These are phyloP conservation scores for Cerastis rubricosa DNA, from an alignment of 2,888 invertebrate genomes.

Conservation along the genomic window DNA sequence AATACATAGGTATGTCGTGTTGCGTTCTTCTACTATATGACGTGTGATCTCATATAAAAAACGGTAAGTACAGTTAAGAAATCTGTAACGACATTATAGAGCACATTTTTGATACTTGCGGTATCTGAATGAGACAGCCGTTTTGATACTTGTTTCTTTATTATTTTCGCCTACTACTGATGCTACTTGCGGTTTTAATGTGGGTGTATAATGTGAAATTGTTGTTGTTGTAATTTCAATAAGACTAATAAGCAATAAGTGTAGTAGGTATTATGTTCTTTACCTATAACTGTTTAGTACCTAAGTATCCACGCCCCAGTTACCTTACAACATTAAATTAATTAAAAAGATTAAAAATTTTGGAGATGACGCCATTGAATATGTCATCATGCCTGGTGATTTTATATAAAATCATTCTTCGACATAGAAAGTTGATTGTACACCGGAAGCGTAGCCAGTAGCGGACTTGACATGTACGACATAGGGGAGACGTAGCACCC, in stretches of 20 bases:
- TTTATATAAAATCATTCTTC: too few relatives aligned
- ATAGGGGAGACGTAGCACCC: background rate
- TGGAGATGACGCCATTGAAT: too few relatives aligned
- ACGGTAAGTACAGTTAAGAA: slow-evolving; percentile 71
- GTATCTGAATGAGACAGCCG: slow-evolving; percentile 73
- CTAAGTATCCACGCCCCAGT: too few relatives aligned
- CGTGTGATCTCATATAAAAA: slow-evolving; percentile 21
- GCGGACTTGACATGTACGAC: background rate
- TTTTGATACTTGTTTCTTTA: slow-evolving; percentile 63
- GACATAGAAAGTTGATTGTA: background rate
- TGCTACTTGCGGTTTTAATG: slow-evolving; percentile 28
- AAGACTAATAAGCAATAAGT: background rate
- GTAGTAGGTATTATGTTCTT: too few relatives aligned
- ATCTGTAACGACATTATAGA: slow-evolving; percentile 67
- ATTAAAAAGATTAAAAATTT: too few relatives aligned
- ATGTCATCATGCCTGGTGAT: too few relatives aligned
- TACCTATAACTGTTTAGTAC: too few relatives aligned
- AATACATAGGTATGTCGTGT: too few relatives aligned
- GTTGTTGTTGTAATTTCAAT: slow-evolving; percentile 8
- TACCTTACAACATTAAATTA: too few relatives aligned
- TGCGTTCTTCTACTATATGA: too few relatives aligned
- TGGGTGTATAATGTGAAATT: slow-evolving; percentile 40
- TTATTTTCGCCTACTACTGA: slow-evolving; percentile 30
- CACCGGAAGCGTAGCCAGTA: background rate
- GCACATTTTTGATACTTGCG: slow-evolving; percentile 78